Base-by-base conservation (phyloP, 2,888 invertebrate genomes). In the Heliconius hortense region DNA sequence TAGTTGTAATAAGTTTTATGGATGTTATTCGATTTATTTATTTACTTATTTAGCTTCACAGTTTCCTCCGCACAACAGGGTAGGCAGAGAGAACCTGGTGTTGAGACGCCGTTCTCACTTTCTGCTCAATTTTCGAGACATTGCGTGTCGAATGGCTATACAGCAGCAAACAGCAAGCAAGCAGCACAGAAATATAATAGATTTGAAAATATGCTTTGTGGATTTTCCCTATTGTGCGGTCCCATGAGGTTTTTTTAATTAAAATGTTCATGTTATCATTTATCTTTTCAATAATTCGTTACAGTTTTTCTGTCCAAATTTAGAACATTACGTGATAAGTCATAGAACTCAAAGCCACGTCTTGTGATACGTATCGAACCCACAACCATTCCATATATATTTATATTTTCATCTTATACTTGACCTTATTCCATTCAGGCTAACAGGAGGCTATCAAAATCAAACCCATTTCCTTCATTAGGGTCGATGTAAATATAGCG, bases 401-500 rank as follows among this genome's bases (percentile, higher is more conserved):
- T 28, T 11, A 35, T 28, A 35, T 59, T 18, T 60, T 53, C 26
- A 24, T 66, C 2, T 60, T 26, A 31, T 53, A 18, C 28, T 18
- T 18, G 13, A n/a, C 24, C 26, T 39, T 60, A 71, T 39, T 71
- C 67, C 59, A 13, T 73, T 31, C 26, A 39, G 64, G 28, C 28
- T 28, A 28, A 28, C 28, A 28, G 28, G 28, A 28, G 28, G 28
- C 64, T 71, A 66, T 71, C 59, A 43, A 56, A 74, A 74, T 59
- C 59, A n/a, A 64, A 39, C 56, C 70, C 31, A 62, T 43, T 68
- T 28, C 70, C 64, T 63, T 64, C 74, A 75, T 75, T 64, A 70
- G 43, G 31, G 48, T 18, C 68, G 70, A 75, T 70, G 70, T 75
- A 64, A 75, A 75, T 71, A 71, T 66, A 66, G 70, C 28, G 64